phyloP scores from a whole-genome alignment of 2,888 invertebrate species.

The Parochlus steinenii region DNA sequence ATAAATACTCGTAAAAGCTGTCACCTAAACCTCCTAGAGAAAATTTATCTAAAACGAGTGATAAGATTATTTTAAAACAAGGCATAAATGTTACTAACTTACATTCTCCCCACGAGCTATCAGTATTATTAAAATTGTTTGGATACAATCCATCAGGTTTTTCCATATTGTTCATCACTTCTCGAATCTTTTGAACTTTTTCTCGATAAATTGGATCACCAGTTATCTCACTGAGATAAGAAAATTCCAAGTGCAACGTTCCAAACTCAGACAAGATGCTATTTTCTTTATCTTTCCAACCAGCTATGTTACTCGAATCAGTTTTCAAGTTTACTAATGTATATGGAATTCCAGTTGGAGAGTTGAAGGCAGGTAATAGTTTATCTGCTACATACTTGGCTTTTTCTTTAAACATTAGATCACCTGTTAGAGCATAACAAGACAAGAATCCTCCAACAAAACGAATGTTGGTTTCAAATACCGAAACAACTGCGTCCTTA shows the following conservation, averaged over 20 bases:
- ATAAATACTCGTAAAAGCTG: constrained; percentile 95
- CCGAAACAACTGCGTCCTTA: constrained; percentile 78
- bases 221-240: constrained; percentile 63
- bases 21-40: constrained; percentile 95
- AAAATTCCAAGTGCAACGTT: constrained; percentile 63
- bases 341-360: constrained; percentile 64
- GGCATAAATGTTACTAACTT: constrained; percentile 6
- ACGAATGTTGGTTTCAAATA: constrained; percentile 72
- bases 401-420: constrained; percentile 58
- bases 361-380: constrained; percentile 65
- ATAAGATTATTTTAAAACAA: too few relatives aligned
- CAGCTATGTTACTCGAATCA: constrained; percentile 43
- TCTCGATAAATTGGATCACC: constrained; percentile 51
- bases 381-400: constrained; percentile 57
- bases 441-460: constrained; percentile 66
- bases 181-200: constrained; percentile 62
- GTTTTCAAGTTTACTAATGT: constrained; percentile 58
- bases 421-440: constrained; percentile 62
- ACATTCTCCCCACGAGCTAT: too few relatives aligned
- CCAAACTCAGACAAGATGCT: constrained; percentile 71
- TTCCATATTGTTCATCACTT: constrained; percentile 43
- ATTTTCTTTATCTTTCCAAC: too few relatives aligned
- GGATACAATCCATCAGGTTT: constrained; percentile 65
- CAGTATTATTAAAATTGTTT: too few relatives aligned
- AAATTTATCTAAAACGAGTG: constrained; percentile 63